phyloP scores from a whole-genome alignment of 1,140 invertebrate species.

The Euglossa dilemma region DNA sequence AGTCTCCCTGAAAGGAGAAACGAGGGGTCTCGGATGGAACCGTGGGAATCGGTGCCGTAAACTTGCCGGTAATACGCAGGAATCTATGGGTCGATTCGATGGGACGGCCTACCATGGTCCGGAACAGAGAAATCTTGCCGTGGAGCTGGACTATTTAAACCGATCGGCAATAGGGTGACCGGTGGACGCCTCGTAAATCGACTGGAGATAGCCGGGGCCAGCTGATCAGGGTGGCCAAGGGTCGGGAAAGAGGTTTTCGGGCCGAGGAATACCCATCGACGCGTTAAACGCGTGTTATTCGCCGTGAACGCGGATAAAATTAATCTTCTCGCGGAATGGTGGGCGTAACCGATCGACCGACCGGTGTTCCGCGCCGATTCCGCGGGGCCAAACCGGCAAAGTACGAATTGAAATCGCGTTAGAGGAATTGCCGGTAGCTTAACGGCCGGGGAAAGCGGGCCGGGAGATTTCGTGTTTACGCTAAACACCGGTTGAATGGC shows the following conservation, averaged over 20 bases:
- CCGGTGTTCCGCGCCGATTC: not conserved
- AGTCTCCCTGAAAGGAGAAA: not conserved
- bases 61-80: slow-evolving; percentile 34
- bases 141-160: slow-evolving; percentile 56
- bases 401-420: not conserved
- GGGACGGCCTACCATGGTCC: slow-evolving; percentile 51
- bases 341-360: too few species aligned
- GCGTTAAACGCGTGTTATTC: slow-evolving; percentile 22
- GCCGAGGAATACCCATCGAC: slow-evolving; percentile 23
- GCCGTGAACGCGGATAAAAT: slow-evolving; percentile 29
- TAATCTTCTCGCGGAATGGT: slow-evolving; percentile 8
- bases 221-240: not conserved
- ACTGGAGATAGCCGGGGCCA: not conserved
- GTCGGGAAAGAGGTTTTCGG: too few species aligned
- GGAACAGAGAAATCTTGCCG: slow-evolving; percentile 55
- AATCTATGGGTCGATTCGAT: slow-evolving; percentile 28
- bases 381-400: too few species aligned
- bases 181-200: slow-evolving; percentile 56
- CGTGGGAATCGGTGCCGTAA: not conserved
- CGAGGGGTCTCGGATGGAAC: not conserved
- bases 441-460: not conserved
- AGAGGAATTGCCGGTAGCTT: not conserved
- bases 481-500: not conserved
- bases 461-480: not conserved
- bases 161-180: slow-evolving; percentile 44